Evolutionary conservation across 2,797 vertebrate genomes (phyloP).

Genomic region (Myotis vivesi): DNA sequence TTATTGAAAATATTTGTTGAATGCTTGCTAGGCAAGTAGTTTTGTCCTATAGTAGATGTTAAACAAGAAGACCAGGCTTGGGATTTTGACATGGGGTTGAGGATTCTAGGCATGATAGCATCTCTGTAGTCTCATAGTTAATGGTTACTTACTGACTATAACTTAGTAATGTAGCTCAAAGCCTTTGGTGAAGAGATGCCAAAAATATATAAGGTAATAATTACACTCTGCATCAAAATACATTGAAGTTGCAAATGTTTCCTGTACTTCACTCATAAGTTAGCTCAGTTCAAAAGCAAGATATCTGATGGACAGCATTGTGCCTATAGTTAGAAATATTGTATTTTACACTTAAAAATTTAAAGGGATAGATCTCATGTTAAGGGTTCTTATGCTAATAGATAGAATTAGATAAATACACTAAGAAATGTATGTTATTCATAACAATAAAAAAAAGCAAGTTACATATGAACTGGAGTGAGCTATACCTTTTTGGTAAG

Average conservation of each 20-base stretch:
- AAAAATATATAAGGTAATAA: not conserved
- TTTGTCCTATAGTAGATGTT: not conserved
- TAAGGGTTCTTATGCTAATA: not conserved
- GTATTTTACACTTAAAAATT: not conserved
- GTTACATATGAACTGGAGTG: not conserved
- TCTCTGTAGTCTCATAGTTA: not conserved
- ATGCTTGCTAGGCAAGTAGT: not conserved
- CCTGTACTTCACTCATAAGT: not conserved
- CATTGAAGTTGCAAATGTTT: not conserved
- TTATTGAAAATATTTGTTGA: not conserved
- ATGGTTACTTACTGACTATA: not conserved
- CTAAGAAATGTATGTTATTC: not conserved
- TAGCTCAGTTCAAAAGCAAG: constrained; percentile 22
- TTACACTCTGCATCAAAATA: constrained; percentile 30
- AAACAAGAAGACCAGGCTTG: not conserved
- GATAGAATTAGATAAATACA: not conserved
- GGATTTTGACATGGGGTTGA: not conserved
- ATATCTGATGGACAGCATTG: not conserved
- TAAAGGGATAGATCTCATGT: not conserved
- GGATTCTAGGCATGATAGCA: not conserved
- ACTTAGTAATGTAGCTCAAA: not conserved
- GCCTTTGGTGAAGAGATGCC: not conserved
- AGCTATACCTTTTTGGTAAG: not conserved
- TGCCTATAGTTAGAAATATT: not conserved
- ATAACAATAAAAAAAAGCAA: constrained; percentile 13